These are phyloP conservation scores for Zosterops lateralis DNA, from an alignment of 2,113 vertebrate species.

Conservation along the genomic window DNA sequence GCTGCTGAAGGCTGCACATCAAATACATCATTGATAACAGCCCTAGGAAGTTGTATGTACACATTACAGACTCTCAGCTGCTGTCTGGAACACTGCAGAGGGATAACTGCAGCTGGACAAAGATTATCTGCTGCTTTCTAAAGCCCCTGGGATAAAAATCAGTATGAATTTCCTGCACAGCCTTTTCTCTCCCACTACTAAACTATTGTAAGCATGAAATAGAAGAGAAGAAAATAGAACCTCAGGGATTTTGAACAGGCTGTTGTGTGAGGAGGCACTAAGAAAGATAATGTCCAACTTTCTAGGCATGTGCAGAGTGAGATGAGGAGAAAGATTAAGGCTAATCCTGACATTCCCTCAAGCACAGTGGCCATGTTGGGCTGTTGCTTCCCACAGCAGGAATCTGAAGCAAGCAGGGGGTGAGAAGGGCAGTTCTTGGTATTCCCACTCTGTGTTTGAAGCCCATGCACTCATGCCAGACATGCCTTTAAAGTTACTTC, in stretches of 20 bases:
- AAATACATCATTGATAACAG: slow-evolving; percentile 39
- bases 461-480: accelerated
- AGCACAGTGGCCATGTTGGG: not conserved
- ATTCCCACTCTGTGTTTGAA: not conserved
- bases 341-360: not conserved
- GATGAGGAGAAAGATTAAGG: not conserved
- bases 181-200: not conserved
- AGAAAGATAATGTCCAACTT: not conserved
- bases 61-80: not conserved
- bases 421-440: not conserved
- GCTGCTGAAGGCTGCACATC: not conserved
- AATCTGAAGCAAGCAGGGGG: not conserved
- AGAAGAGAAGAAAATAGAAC: not conserved
- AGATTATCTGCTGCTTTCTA: not conserved
- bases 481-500: not conserved
- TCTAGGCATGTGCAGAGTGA: not conserved
- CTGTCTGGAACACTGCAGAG: not conserved
- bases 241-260: not conserved
- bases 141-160: not conserved
- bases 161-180: not conserved
- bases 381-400: not conserved
- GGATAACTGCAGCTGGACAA: not conserved
- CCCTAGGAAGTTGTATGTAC: not conserved
- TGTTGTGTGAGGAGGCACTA: not conserved
- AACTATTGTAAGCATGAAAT: not conserved